Evolutionary conservation across 2,888 invertebrate genomes (phyloP), one percentile per base, ranked within the genome.

Genomic region (Erebia palarica): DNA sequence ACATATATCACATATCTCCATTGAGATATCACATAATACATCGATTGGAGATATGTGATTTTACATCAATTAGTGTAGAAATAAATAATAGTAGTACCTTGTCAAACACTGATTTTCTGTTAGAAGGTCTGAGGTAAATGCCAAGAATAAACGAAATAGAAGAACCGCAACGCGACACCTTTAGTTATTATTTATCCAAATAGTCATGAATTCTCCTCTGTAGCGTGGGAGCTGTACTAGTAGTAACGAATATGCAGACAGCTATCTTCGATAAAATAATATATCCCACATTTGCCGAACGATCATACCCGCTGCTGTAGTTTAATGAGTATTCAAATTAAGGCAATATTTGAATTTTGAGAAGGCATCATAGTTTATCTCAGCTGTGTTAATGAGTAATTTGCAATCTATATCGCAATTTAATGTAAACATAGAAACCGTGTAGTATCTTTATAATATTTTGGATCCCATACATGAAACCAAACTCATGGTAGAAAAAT

Each of bases 381-480:
- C 4, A 49, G 47, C 18, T 49, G 21, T 63, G 21, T 14, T 63
- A 21, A 63, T 18, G 63, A 47, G 13, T 21, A 9, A 63, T 61
- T 8, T 42, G 13, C 47, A 9, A 63, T 61, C 14, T 60, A 58
- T n/a, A 21, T 44, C 57, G 27, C 7, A 27, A 57, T 73, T 61
- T 71, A 47, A 13, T 47, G 11, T 10, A 65, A 18, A 3, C 27
- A 27, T 60, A 69, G 74, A 75, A 73, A 73, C 72, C 70, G 75
- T 77, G 77, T 76, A 74, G 77, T 74, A 76, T 69, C 73, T 76
- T 53, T 70, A n/a, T 68, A 70, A 68, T 70, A 74, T 70, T 75
- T 77, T 75, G 75, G 72, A 77, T 65, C 69, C 75, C 73, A 74
- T 77, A 73, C 65, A 69, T 16, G 1, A 18, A 55, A 13, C 21